Conservation (phyloP, 2,888 invertebrate species). For the Philereme transversata region DNA sequence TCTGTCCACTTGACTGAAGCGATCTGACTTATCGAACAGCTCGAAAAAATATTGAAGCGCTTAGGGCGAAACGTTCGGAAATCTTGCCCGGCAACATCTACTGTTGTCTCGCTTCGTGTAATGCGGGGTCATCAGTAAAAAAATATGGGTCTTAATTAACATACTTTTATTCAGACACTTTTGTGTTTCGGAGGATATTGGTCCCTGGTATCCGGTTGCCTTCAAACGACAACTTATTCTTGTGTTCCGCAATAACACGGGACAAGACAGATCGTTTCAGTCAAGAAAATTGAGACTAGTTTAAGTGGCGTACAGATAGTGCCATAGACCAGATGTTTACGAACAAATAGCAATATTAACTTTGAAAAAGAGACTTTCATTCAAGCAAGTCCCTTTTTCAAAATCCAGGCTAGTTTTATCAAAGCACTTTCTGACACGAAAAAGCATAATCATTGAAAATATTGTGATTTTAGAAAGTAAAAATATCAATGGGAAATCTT, state of each 20-base stretch:
- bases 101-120: too few relatives aligned
- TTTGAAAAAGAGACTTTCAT: constrained; percentile 14
- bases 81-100: too few relatives aligned
- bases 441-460: constrained; percentile 63
- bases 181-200: too few relatives aligned
- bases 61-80: too few relatives aligned
- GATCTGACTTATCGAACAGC: background rate
- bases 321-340: constrained; percentile 28
- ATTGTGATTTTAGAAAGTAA: constrained; percentile 71
- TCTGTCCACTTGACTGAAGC: constrained; percentile 34
- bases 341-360: constrained; percentile 10
- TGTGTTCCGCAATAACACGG: too few relatives aligned
- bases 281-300: constrained; percentile 36
- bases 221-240: too few relatives aligned
- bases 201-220: too few relatives aligned
- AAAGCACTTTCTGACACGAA: constrained; percentile 33
- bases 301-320: constrained; percentile 36
- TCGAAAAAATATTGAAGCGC: too few relatives aligned
- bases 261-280: constrained; percentile 6
- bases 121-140: too few relatives aligned
- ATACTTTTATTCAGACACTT: too few relatives aligned
- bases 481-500: constrained; percentile 70
- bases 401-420: constrained; percentile 12
- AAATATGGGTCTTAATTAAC: too few relatives aligned
- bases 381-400: constrained; percentile 9